Percentiles rank a stretch among this genome's conserved stretches.
phyloP scores from a whole-genome alignment of 2,797 vertebrate genomes.

The Diplodus puntazzo region DNA sequence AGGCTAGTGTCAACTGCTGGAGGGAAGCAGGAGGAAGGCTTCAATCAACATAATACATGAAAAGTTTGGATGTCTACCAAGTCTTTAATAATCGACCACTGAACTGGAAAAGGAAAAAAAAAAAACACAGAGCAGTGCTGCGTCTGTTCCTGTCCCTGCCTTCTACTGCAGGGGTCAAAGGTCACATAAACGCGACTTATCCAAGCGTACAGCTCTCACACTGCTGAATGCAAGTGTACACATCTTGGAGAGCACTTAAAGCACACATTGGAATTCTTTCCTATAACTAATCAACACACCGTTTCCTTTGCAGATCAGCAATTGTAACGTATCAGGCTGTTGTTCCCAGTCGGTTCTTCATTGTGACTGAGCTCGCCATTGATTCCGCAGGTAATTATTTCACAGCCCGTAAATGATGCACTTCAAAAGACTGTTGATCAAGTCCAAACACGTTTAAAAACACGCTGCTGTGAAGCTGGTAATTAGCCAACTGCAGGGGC shows the following conservation, averaged over 20 bases:
- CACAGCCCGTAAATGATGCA: constrained; percentile 35
- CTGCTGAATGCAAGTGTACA: constrained; percentile 24
- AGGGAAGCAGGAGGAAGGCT: constrained; percentile 66
- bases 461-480: constrained; percentile 36
- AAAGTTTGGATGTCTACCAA: constrained; percentile 61
- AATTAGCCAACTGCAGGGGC: constrained; percentile 56
- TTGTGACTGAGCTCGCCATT: constrained; percentile 8
- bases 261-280: constrained; percentile 26
- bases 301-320: constrained; percentile 40
- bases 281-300: constrained; percentile 39
- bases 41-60: constrained; percentile 71
- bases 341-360: constrained; percentile 6
- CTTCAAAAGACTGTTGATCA: constrained; percentile 45
- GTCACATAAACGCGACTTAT: constrained; percentile 47
- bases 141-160: constrained; percentile 58
- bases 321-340: constrained; percentile 2
- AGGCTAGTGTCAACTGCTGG: constrained; percentile 55
- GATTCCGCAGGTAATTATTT: constrained; percentile 47
- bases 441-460: constrained; percentile 45
- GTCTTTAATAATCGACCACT: constrained; percentile 49
- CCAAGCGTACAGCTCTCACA: constrained; percentile 20
- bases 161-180: constrained; percentile 45
- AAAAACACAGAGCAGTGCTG: constrained; percentile 7
- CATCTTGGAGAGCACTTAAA: constrained; percentile 61
- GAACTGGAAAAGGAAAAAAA: constrained; percentile 40